Conservation (phyloP, 2,888 invertebrate species). For the Lasius fuliginosus region DNA sequence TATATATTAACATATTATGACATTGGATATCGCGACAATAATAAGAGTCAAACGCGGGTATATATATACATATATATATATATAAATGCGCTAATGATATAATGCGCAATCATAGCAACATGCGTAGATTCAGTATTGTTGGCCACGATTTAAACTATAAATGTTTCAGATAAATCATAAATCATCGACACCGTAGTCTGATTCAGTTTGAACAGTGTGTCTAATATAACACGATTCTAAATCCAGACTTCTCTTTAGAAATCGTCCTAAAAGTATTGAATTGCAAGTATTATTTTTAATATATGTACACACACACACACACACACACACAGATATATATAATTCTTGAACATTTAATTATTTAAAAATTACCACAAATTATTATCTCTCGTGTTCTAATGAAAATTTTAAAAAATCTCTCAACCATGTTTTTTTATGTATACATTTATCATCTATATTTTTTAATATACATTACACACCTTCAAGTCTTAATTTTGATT, state of each 20-base stretch:
- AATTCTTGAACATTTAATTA: neutral
- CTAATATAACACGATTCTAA: neutral
- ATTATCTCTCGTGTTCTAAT: neutral
- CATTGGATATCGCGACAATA: too few species aligned
- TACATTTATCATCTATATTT: too few species aligned
- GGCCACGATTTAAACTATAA: neutral
- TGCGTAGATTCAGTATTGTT: neutral
- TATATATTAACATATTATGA: too few species aligned
- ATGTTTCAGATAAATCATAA: neutral
- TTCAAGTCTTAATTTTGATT: too few species aligned
- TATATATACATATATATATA: too few species aligned
- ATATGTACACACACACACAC: too few species aligned
- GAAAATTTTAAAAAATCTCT: neutral
- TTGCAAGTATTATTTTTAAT: conserved; percentile 3
- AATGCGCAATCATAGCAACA: neutral
- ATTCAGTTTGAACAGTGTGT: neutral
- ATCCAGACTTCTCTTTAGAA: neutral
- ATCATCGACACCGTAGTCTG: neutral
- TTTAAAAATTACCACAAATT: neutral
- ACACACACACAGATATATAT: neutral
- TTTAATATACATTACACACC: too few species aligned
- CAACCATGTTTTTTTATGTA: too few species aligned
- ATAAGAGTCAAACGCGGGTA: too few species aligned
- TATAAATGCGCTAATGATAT: neutral
- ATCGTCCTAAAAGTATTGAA: neutral